Percentiles rank a stretch among this genome's conserved stretches.
Evolutionary conservation across 2,113 vertebrate species (phyloP).

Genomic region (Acanthisitta chloris): DNA sequence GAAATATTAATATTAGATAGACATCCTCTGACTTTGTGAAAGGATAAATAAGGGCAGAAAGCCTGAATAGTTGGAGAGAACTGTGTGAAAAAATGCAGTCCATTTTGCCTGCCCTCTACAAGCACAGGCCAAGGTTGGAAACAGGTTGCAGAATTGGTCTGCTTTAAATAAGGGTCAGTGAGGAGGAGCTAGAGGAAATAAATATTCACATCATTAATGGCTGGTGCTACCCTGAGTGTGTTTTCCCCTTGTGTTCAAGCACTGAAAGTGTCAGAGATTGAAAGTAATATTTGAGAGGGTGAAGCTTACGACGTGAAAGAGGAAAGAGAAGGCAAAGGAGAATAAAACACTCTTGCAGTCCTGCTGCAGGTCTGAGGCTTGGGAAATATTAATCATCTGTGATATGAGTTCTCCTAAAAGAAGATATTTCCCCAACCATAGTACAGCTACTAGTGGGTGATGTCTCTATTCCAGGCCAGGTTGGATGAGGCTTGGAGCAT

Average conservation of each 20-base stretch:
- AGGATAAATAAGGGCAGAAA: neutral
- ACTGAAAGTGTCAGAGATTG: neutral
- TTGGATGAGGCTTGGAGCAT: no score
- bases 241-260: neutral
- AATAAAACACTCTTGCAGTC: neutral
- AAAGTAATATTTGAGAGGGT: neutral
- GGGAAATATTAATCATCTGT: neutral
- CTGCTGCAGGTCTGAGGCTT: neutral
- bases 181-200: neutral
- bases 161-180: neutral
- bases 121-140: neutral
- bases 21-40: neutral
- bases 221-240: neutral
- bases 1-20: constrained; percentile 4
- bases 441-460: neutral
- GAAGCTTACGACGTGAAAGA: neutral
- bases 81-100: neutral
- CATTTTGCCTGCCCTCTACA: neutral
- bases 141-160: neutral
- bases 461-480: neutral
- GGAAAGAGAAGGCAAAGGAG: neutral
- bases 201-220: neutral
- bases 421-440: neutral
- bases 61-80: neutral
- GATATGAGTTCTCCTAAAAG: neutral